Base-by-base conservation (phyloP, 2,888 invertebrate genomes). In the Aspidiotus rigidus region DNA sequence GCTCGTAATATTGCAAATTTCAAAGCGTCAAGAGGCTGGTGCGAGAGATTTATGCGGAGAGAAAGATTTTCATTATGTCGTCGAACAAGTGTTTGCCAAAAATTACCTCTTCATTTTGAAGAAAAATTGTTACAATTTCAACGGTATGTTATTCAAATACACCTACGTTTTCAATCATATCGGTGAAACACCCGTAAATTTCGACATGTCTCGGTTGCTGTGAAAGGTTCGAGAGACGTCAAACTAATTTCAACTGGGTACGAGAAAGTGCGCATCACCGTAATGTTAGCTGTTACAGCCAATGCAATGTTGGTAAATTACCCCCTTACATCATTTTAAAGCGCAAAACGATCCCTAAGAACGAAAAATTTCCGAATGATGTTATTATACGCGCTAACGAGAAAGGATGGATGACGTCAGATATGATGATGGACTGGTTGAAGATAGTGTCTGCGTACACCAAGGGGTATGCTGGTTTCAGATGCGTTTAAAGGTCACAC, bases 401-500 rank as follows among this genome's bases (percentile, higher is more conserved):
- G 11, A 69, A 61, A 17, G 69, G 64, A 1, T 69, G 57, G 69
- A 66, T 71, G 62, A 57, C 28, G 11, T 42, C 56, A 13, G 60
- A 17, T 16, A 60, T 54, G 28, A 39, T 70, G n/a, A 40, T 39
- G 7, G 60, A 69, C n/a, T 71, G 69, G 69, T n/a, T 71, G 17
- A n/a, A 39, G 10, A 56, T 59, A 15, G 59, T 71, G 7, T 71
- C 69, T 59, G 13, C 53, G 57, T 1, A 42, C 55, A 11, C 42
- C 42, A 16, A 15, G 13, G 7, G 63, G 59, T 11, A 55, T 71
- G 59, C 44, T 66, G 10, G 67, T 67, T 54, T 62, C 69, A 7
- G 64, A 62, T 44, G 16, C 28, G 17, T 64, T 60, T 49, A n/a
- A 42, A 13, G 69, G 69, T 8, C 71, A 72, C 44, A 57, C 63